Percentiles rank a stretch among this genome's conserved stretches.
Conservation (phyloP, 2,888 invertebrate genomes). For the Eristalis intricaria region DNA sequence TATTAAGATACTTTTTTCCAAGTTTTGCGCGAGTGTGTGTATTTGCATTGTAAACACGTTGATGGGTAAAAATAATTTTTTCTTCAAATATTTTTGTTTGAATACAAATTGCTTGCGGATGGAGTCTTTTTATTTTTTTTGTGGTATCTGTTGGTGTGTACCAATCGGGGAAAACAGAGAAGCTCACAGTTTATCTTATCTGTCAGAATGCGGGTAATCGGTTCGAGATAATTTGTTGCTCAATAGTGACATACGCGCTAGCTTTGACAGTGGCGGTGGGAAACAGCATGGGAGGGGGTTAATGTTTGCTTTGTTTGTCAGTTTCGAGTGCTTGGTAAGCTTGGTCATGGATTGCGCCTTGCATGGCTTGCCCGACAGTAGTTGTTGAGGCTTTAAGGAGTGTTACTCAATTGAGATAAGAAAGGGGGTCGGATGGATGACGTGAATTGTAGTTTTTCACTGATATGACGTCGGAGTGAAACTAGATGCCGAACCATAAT, state of each 20-base stretch:
- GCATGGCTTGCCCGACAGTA: neutral
- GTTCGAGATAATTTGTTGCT: slow-evolving; percentile 40
- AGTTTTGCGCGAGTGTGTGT: neutral
- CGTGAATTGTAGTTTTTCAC: no score
- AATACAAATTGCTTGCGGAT: neutral
- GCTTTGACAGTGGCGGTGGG: neutral
- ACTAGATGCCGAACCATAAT: no score
- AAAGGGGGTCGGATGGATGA: no score
- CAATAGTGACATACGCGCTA: slow-evolving; percentile 19
- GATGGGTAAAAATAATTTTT: neutral
- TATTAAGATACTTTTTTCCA: neutral
- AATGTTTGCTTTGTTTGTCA: neutral
- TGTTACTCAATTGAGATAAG: no score
- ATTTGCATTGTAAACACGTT: slow-evolving; percentile 18
- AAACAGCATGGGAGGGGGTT: neutral
- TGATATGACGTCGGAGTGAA: no score
- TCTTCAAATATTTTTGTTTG: neutral
- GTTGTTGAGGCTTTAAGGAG: neutral
- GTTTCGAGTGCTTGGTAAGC: neutral
- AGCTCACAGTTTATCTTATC: slow-evolving; percentile 55
- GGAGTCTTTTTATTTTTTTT: neutral
- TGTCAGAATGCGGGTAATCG: slow-evolving; percentile 42
- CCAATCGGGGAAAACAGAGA: slow-evolving; percentile 14
- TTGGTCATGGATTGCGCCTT: neutral
- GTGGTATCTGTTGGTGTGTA: neutral